Base-by-base conservation (phyloP, 2,888 invertebrate species). In the Brachycybe producta region DNA sequence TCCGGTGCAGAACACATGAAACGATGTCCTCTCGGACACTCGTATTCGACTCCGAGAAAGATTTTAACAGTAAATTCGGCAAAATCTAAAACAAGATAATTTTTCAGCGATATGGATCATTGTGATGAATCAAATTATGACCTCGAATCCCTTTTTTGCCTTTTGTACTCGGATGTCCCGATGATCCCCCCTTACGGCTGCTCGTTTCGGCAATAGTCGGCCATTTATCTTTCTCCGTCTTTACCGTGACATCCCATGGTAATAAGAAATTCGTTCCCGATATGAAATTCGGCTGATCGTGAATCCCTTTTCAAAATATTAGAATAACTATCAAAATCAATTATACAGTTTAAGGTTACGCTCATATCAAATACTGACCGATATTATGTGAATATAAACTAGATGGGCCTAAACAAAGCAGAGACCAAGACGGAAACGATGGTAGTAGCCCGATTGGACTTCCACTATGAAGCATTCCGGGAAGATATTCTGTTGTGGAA, bases 21-120 rank as follows among this genome's bases (percentile, higher is more conserved):
- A 49, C 91, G 76, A 67, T 98, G 95, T n/a, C 97, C 97, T n/a
- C 87, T 69, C 0, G 86, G 83, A 67, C 97, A 98, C 69, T 98
- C 97, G 67, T 95, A 97, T 66, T 98, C 97, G 60, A 87, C 81
- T 0, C 97, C 97, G 51, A 97, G 79, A 67, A 92, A 92, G 59
- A 91, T 83, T 72, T 91, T 90, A 36, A 88, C 83, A 3, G 79
- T 79, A 63, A 83, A 75, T 60, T 78, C 73, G 52, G 78, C 57
- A 21, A 57, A 56, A 54, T 59, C 60, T 59, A 49, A 21, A 19
- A 1, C 30, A 5, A 2, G 11, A n/a, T 8, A 30, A 44, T 27
- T 28, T 45, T 27, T 45, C 30, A 38, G 15, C 15, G 38, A 38
- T 15, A 13, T n/a, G n/a, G n/a, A n/a, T n/a, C n/a, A n/a, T n/a